Evolutionary conservation across 2,113 vertebrate genomes (phyloP), one percentile per base, ranked within the genome.

Genomic region (Entomyzon cyanotis): DNA sequence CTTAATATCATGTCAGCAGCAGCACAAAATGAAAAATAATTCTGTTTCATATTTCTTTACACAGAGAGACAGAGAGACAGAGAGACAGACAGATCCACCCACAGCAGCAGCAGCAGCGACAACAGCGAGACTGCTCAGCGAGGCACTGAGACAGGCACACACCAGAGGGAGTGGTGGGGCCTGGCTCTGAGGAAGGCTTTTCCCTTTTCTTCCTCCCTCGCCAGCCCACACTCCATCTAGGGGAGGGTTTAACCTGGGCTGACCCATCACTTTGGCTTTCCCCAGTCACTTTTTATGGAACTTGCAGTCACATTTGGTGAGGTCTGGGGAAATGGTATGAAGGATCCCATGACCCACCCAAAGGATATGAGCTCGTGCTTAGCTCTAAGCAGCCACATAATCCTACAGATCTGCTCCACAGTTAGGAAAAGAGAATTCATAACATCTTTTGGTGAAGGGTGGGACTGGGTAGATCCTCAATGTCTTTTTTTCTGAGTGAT

Each of bases 21-120:
- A 96, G 90, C 97, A 96, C 50, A 88, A 96, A 95, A 95, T 92
- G 87, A 96, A 97, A 97, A 97, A 97, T 96, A 95, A 93, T 92
- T 95, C 84, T 79, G 68, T 92, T 95, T 84, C 8, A 0, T 93
- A 64, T 84, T 89, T 91, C 89, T 97, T 96, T 92, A 94, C 82
- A 88, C 94, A 74, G 70, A 93, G 73, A 90, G 83, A 86, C 87
- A 89, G 65, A 46, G 3, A 65, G 65, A 86, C 78, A 83, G 87
- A 75, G 70, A 83, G 87, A 75, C 80, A 95, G 92, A 88, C 87
- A 92, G 82, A 90, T 92, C 86, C 89, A 97, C 80, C 84, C 82
- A 96, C 89, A 94, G 89, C 93, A 96, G 91, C 88, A 96, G 82
- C 84, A 96, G 94, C 88, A 96, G 87, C 41, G 3, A 90, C 84